Conservation (phyloP, 2,113 vertebrate species). For the Tyto alba region DNA sequence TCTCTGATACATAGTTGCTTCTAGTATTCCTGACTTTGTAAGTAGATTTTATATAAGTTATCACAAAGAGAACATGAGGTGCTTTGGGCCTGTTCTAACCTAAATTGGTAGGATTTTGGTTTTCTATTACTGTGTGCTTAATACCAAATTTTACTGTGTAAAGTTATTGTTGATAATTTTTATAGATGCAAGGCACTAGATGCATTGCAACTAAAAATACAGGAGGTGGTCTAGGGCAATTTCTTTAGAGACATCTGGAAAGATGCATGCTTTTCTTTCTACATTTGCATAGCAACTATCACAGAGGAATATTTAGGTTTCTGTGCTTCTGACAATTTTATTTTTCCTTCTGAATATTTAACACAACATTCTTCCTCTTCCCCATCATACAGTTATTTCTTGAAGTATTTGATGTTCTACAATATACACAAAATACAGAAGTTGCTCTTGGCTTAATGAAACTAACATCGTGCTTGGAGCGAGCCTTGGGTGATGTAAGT, state of each 20-base stretch:
- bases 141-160: not conserved
- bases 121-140: not conserved
- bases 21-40: not conserved
- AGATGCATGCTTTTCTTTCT: not conserved
- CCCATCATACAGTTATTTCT: conserved; percentile 67
- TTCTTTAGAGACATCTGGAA: not conserved
- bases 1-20: not conserved
- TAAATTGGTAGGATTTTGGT: not conserved
- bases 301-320: not conserved
- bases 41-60: not conserved
- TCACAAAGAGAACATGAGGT: not conserved
- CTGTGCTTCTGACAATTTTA: not conserved
- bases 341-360: not conserved
- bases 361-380: not conserved
- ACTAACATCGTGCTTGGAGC: conserved; percentile 71
- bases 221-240: not conserved
- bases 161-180: not conserved
- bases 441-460: conserved; percentile 75
- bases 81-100: not conserved
- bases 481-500: conserved; percentile 77
- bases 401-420: conserved; percentile 55
- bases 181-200: not conserved
- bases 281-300: not conserved
- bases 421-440: not conserved
- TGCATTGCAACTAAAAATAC: not conserved